Base-by-base conservation (phyloP, 1,140 invertebrate species). In the Diachasma alloeum region DNA sequence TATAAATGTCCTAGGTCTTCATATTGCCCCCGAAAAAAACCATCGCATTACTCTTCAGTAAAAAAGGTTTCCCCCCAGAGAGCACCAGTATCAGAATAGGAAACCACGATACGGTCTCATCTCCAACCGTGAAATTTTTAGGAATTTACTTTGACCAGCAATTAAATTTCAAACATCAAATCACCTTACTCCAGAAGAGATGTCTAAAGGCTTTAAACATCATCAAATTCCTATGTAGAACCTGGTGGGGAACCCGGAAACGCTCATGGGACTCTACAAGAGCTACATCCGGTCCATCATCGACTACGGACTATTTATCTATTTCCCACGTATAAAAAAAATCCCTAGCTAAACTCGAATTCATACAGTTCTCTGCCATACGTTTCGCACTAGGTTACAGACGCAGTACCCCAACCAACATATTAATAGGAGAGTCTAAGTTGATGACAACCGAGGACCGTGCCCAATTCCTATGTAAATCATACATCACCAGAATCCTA, bases 171-270 rank as follows among this genome's bases (percentile, higher is more conserved):
- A 42, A 42, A 5, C 42, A 15, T 9, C 73, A 74, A 10, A 26
- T 67, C 22, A 44, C 22, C 4, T 9, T 24, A 13, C 36, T 74
- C n/a, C 39, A 67, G 26, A 17, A 44, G 22, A 74, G 63, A 17
- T 74, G 73, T 31, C 19, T 67, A 2, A 67, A 67, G 46, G 17
- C 53, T 39, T 36, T 74, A 6, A 39, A 66, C 42, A 74, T 74
- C 39, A 24, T 83, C 0, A 81, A 74, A 36, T 80, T 79, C 81
- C 79, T 77, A n/a, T n/a, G n/a, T n/a, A n/a, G n/a, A n/a, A n/a
- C n/a, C n/a, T n/a, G n/a, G 80, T 78, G 11, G 77, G 79, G 13
- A 59, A 80, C 59, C 80, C 79, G 0, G 36, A 53, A 17, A 72
- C 70, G 11, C 6, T 80, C 59, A 44, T 72, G 63, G 66, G 44